Evolutionary conservation across 1,140 invertebrate species (phyloP).

Genomic region (Sipha flava): DNA sequence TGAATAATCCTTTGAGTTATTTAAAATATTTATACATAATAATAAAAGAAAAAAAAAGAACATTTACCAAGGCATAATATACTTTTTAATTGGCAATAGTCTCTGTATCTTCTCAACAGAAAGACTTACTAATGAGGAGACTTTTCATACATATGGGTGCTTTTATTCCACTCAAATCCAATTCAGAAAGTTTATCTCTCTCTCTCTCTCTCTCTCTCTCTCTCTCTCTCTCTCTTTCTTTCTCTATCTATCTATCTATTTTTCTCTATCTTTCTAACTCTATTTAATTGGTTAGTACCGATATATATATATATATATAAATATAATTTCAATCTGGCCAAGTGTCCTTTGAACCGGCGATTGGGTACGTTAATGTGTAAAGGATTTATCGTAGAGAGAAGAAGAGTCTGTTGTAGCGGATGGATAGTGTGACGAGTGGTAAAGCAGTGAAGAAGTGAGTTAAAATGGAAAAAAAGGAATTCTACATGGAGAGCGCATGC

Average conservation of each 20-base stretch:
- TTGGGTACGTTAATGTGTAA: not conserved
- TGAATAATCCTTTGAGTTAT: not conserved
- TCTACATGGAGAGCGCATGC: not conserved
- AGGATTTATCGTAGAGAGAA: not conserved
- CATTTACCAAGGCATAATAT: not conserved
- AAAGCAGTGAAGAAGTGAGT: not conserved
- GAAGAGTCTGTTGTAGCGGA: not conserved
- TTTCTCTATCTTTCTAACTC: not conserved
- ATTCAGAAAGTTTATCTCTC: not conserved
- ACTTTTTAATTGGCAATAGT: slow-evolving; percentile 5
- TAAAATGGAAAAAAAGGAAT: slow-evolving; percentile 5
- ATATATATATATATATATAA: too few relatives aligned
- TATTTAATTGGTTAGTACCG: not conserved
- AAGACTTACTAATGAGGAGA: not conserved
- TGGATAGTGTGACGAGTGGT: not conserved
- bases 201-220: not conserved
- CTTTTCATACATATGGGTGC: not conserved
- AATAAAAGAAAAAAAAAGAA: not conserved
- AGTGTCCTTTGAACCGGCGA: not conserved
- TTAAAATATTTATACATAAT: not conserved
- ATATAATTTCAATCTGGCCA: not conserved
- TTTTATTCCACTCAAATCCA: not conserved
- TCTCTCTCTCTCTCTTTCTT: not conserved
- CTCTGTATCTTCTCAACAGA: not conserved
- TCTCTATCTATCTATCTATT: not conserved